phyloP scores from a whole-genome alignment of 1,140 invertebrate species.

The Luehdorfia chinensis region DNA sequence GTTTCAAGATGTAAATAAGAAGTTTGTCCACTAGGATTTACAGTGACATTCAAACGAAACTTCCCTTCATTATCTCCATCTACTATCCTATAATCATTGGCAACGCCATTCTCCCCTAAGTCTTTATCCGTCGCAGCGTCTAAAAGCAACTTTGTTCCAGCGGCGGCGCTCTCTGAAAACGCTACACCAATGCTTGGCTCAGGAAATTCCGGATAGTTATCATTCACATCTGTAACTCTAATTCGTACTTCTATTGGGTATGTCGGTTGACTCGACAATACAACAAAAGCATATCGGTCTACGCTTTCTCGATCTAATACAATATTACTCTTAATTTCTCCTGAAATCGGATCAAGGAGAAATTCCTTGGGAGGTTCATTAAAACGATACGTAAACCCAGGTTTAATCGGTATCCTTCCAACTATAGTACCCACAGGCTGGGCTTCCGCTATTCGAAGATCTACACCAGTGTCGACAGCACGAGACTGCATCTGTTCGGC shows the following conservation, averaged over 20 bases:
- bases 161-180: conserved; percentile 93
- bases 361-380: conserved; percentile 93
- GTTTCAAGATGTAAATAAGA: conserved; percentile 94
- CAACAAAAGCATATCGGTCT: conserved; percentile 92
- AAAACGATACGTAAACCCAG: conserved; percentile 93
- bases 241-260: conserved; percentile 95
- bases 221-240: conserved; percentile 91
- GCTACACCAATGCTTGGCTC: conserved; percentile 90
- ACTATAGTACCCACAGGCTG: conserved; percentile 88
- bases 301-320: conserved; percentile 90
- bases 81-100: conserved; percentile 92
- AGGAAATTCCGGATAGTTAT: conserved; percentile 93
- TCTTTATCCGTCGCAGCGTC: conserved; percentile 94
- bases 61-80: conserved; percentile 92
- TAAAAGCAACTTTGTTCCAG: conserved; percentile 89
- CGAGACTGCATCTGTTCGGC: conserved; percentile 88
- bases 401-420: conserved; percentile 90
- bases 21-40: conserved; percentile 91
- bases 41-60: conserved; percentile 90
- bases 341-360: conserved; percentile 85
- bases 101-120: conserved; percentile 90
- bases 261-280: conserved; percentile 93
- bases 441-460: conserved; percentile 90
- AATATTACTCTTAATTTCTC: conserved; percentile 88
- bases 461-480: conserved; percentile 90